A percentile compares a stretch with the other conserved stretches of the same genome.
Evolutionary conservation across 1,140 invertebrate genomes (phyloP).

Genomic region (Sminthurides bifidus): DNA sequence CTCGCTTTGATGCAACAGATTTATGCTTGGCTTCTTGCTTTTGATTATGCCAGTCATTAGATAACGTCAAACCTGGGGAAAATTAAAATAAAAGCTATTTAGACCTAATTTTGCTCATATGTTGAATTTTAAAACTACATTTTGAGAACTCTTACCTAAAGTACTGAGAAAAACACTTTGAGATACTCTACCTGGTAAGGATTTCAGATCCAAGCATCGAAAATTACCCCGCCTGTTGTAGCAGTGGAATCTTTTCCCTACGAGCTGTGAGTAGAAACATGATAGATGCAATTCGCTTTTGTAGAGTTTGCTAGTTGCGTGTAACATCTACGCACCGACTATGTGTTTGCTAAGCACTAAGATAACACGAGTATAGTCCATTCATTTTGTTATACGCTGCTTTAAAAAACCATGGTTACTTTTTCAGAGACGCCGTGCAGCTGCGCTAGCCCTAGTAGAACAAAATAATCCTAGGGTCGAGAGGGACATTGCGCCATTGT

Average conservation of each 20-base stretch:
- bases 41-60: slow-evolving; percentile 86
- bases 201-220: slow-evolving; percentile 80
- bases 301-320: neutral
- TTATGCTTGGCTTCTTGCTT: slow-evolving; percentile 88
- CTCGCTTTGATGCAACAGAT: slow-evolving; percentile 93
- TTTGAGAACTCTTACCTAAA: slow-evolving; percentile 57
- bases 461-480: too few species aligned
- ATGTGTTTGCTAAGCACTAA: slow-evolving; percentile 92
- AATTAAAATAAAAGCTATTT: slow-evolving; percentile 29
- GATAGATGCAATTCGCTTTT: slow-evolving; percentile 33
- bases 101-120: neutral
- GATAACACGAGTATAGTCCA: slow-evolving; percentile 80
- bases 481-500: too few species aligned
- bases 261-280: slow-evolving; percentile 82
- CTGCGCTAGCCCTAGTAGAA: too few species aligned
- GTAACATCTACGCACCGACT: slow-evolving; percentile 45
- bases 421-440: too few species aligned
- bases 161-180: slow-evolving; percentile 88
- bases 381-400: too few species aligned
- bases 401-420: too few species aligned
- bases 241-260: slow-evolving; percentile 75
- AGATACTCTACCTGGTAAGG: slow-evolving; percentile 84
- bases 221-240: slow-evolving; percentile 72
- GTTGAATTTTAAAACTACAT: neutral
- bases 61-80: slow-evolving; percentile 69